These are phyloP conservation scores for Phaethon lepturus DNA, from an alignment of 2,113 vertebrate species.

Conservation along the genomic window DNA sequence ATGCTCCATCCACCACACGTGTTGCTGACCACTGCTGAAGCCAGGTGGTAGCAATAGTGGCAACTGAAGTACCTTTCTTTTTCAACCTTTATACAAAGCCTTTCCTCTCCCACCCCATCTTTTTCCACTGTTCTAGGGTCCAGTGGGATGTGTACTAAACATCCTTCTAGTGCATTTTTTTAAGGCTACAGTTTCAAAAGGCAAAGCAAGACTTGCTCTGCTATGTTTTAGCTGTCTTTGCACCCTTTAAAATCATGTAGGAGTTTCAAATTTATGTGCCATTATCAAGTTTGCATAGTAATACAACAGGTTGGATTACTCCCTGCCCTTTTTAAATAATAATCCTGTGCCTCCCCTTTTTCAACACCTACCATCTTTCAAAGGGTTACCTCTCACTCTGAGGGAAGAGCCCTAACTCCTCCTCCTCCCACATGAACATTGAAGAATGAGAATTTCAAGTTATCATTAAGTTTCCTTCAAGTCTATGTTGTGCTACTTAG, in stretches of 20 bases:
- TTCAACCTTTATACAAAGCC: background rate
- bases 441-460: background rate
- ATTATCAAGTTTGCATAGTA: background rate
- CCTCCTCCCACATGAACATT: background rate
- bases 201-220: background rate
- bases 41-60: background rate
- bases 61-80: slow-evolving; percentile 11
- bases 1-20: background rate
- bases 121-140: background rate
- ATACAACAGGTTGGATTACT: background rate
- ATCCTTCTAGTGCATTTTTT: background rate
- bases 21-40: background rate
- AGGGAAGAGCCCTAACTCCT: background rate
- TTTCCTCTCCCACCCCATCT: background rate
- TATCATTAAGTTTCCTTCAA: background rate
- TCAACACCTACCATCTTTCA: background rate
- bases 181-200: background rate
- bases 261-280: background rate
- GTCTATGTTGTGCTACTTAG: background rate
- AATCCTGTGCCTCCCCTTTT: background rate
- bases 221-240: background rate
- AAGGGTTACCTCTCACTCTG: background rate
- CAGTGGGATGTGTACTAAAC: background rate
- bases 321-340: background rate
- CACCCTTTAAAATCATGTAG: background rate